phyloP scores from a whole-genome alignment of 2,113 vertebrate genomes.

The Cichladusa arquata region DNA sequence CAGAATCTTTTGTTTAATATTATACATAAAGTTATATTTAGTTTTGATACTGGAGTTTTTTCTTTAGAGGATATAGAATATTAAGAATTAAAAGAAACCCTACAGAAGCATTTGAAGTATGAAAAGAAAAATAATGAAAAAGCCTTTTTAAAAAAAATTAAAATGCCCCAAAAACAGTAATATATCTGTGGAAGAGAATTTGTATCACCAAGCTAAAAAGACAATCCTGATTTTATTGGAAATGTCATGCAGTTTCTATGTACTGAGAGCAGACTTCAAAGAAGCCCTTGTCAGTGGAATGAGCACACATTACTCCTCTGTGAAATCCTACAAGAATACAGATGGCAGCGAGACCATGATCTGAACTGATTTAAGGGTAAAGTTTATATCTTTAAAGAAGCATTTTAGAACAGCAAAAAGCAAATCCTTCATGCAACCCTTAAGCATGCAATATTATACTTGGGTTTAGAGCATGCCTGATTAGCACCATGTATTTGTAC shows the following conservation, averaged over 20 bases:
- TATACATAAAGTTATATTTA: background rate
- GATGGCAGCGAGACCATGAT: slow-evolving; percentile 23
- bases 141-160: background rate
- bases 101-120: background rate
- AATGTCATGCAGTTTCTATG: background rate
- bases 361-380: slow-evolving; percentile 31
- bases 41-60: background rate
- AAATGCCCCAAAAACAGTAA: background rate
- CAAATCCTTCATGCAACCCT: background rate
- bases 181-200: background rate
- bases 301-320: background rate
- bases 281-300: background rate
- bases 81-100: background rate
- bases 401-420: slow-evolving; percentile 22
- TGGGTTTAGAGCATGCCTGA: background rate
- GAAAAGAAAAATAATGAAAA: background rate
- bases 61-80: background rate
- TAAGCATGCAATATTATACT: rapidly evolving
- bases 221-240: background rate
- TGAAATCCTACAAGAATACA: slow-evolving; percentile 30
- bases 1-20: background rate
- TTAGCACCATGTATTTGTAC: background rate
- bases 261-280: background rate
- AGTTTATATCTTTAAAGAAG: slow-evolving; percentile 6
- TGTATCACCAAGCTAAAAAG: background rate